These are phyloP conservation scores for Chironomus tentans DNA, from an alignment of 2,888 invertebrate genomes.

Conservation along the genomic window DNA sequence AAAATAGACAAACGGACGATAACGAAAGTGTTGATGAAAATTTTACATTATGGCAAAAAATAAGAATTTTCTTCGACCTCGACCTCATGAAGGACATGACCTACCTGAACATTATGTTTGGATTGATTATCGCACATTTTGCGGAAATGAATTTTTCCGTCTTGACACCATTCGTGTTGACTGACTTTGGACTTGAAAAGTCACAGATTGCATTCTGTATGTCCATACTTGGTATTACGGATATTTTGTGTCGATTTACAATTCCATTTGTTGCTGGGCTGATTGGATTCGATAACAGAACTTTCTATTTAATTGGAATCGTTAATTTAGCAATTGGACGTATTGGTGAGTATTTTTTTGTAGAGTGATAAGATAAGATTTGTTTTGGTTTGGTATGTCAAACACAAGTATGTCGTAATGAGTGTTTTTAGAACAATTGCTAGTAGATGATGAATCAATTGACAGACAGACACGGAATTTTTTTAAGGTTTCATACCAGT, in stretches of 20 bases:
- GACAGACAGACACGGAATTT: too few relatives aligned
- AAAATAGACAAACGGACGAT: constrained; percentile 35
- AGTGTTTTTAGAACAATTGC: too few relatives aligned
- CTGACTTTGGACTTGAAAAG: constrained; percentile 50
- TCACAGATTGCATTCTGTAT: constrained; percentile 55
- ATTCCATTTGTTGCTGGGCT: constrained; percentile 55
- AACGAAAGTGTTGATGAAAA: constrained; percentile 31
- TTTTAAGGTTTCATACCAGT: too few relatives aligned
- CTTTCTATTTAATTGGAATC: constrained; percentile 61
- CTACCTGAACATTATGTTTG: constrained; percentile 61
- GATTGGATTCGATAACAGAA: constrained; percentile 52
- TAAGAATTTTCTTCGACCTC: constrained; percentile 59
- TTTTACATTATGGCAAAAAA: not conserved
- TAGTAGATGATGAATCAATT: too few relatives aligned
- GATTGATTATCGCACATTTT: constrained; percentile 60
- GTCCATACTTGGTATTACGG: constrained; percentile 58
- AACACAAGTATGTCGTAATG: too few relatives aligned
- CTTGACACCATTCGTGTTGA: constrained; percentile 62
- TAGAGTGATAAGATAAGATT: constrained; percentile 29
- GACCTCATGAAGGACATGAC: constrained; percentile 58
- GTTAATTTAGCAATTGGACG: constrained; percentile 57
- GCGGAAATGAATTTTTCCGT: constrained; percentile 65
- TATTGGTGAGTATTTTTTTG: constrained; percentile 44
- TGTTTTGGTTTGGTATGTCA: constrained; percentile 25
- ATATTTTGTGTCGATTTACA: constrained; percentile 55